phyloP scores from a whole-genome alignment of 2,888 invertebrate species.

The Dolomedes plantarius region DNA sequence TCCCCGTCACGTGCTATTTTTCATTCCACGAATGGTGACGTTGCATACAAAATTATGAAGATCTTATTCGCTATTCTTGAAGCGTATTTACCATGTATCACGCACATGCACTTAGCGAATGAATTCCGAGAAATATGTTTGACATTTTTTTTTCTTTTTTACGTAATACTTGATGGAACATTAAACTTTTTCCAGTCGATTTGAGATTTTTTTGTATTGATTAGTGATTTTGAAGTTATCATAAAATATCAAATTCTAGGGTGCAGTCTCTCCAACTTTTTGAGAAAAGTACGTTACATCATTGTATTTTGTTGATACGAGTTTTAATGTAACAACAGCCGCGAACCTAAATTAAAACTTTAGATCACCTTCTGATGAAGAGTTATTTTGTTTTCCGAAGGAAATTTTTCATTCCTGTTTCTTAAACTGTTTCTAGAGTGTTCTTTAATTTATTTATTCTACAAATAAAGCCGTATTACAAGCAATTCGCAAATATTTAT shows the following conservation, averaged over 20 bases:
- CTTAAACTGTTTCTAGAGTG: too few species aligned
- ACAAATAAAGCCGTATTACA: too few species aligned
- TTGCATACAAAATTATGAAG: not conserved
- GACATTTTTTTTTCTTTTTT: not conserved
- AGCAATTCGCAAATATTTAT: too few species aligned
- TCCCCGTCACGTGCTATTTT: not conserved
- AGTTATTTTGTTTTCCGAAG: too few species aligned
- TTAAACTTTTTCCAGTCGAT: not conserved
- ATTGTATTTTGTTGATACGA: too few species aligned
- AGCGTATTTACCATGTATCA: not conserved
- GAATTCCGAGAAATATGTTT: not conserved
- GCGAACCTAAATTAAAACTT: too few species aligned
- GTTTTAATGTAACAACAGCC: too few species aligned
- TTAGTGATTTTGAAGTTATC: not conserved
- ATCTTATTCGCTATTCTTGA: not conserved
- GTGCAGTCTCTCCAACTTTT: not conserved
- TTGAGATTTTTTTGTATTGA: not conserved
- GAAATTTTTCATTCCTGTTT: too few species aligned
- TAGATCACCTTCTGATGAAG: too few species aligned
- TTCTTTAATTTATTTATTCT: too few species aligned
- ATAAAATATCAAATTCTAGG: not conserved
- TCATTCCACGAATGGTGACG: not conserved
- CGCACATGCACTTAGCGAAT: not conserved
- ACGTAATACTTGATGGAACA: not conserved
- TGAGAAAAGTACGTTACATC: too few species aligned